Evolutionary conservation across 2,797 vertebrate species (phyloP).

Genomic region (Poliocrania exsul): DNA sequence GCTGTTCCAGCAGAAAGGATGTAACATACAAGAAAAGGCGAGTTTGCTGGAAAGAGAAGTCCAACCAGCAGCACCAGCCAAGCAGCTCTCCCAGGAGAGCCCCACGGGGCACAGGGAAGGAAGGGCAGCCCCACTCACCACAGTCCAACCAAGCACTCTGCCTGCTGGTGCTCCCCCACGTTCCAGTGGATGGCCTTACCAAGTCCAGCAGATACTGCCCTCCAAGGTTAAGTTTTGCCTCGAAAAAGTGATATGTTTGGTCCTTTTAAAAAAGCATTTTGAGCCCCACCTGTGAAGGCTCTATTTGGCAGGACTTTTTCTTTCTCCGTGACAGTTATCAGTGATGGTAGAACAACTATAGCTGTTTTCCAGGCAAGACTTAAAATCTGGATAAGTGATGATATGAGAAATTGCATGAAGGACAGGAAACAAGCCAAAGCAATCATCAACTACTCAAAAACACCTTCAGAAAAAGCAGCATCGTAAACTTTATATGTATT

Average conservation of each 20-base stretch:
- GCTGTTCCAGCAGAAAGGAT: neutral
- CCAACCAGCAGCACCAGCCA: neutral
- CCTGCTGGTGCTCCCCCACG: accelerated
- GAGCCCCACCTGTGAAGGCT: neutral
- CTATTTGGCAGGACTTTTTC: slow-evolving; percentile 1
- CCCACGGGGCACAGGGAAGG: accelerated
- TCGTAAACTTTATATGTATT: slow-evolving; percentile 16
- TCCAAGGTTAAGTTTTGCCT: neutral
- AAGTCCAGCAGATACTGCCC: neutral
- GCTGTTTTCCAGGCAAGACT: slow-evolving; percentile 48
- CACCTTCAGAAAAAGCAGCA: slow-evolving; percentile 63
- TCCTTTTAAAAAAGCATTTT: neutral
- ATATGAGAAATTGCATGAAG: slow-evolving; percentile 49
- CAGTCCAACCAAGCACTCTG: neutral
- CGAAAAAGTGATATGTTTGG: neutral
- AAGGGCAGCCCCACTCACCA: neutral
- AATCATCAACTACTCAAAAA: slow-evolving; percentile 65
- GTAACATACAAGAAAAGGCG: neutral
- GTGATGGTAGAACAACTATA: slow-evolving; percentile 41
- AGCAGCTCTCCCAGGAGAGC: neutral
- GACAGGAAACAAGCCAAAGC: slow-evolving; percentile 65
- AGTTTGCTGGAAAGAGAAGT: neutral
- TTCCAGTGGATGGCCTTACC: neutral
- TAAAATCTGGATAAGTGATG: slow-evolving; percentile 51
- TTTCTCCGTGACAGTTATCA: slow-evolving; percentile 41